phyloP scores from a whole-genome alignment of 2,797 vertebrate species.

The Hippocampus kuda region DNA sequence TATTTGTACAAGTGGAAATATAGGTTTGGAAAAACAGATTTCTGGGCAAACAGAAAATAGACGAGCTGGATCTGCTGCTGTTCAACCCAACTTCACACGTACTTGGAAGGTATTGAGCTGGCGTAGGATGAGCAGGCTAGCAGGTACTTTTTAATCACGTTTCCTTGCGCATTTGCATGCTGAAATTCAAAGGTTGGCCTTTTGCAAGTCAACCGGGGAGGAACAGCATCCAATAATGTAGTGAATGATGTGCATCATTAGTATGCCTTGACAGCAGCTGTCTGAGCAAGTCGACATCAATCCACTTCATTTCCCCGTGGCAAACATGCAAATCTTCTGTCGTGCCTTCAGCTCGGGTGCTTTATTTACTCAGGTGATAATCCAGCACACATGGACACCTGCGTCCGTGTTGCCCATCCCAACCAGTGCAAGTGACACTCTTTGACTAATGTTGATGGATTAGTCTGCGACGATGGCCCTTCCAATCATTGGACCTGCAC shows the following conservation, averaged over 20 bases:
- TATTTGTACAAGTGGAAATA: too few species aligned
- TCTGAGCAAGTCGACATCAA: conserved; percentile 41
- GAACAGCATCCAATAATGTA: conserved; percentile 17
- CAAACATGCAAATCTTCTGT: conserved; percentile 63
- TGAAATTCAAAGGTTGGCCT: conserved; percentile 10
- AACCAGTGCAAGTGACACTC: conserved; percentile 46
- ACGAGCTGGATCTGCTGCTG: too few species aligned
- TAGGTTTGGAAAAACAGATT: too few species aligned
- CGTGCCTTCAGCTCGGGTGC: conserved; percentile 51
- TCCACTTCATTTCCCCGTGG: conserved; percentile 52
- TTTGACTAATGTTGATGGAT: conserved; percentile 59
- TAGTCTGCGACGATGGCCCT: conserved; percentile 52
- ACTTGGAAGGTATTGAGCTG: too few species aligned
- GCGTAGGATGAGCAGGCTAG: too few species aligned
- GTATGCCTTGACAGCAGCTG: conserved; percentile 40
- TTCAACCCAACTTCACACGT: too few species aligned
- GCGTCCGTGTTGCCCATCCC: conserved; percentile 29
- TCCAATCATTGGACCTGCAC: conserved; percentile 35
- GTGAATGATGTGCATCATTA: conserved; percentile 47
- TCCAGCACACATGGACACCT: conserved; percentile 53
- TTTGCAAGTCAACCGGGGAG: conserved; percentile 12
- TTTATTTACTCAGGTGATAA: conserved; percentile 58
- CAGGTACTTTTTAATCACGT: too few species aligned
- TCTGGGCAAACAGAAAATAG: too few species aligned
- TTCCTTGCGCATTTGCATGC: neutral